Conservation (phyloP, 2,797 vertebrate species). For the Crocidura indochinensis region DNA sequence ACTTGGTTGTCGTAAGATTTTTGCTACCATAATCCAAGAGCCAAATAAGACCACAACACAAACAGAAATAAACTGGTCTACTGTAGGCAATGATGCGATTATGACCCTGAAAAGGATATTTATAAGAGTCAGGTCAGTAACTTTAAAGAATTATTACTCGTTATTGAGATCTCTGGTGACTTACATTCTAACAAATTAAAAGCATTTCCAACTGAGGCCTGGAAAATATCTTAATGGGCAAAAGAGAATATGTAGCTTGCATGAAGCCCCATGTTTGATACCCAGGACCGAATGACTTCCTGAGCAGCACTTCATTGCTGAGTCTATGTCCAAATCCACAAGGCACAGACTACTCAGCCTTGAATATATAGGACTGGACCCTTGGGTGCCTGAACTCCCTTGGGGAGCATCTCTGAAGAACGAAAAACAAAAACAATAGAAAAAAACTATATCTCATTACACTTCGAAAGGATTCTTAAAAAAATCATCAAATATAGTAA, state of each 20-base stretch:
- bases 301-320: too few species aligned
- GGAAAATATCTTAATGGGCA: too few species aligned
- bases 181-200: constrained; percentile 58
- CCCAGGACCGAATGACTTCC: not conserved
- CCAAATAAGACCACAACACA: constrained; percentile 99
- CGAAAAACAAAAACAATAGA: not conserved
- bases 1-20: constrained; percentile 92
- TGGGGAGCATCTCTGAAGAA: too few species aligned
- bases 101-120: constrained; percentile 93
- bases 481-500: constrained; percentile 6
- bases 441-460: constrained; percentile 18
- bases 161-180: constrained; percentile 3
- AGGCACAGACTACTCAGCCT: not conserved
- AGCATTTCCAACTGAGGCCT: constrained; percentile 15
- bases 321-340: not conserved
- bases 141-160: constrained; percentile 32
- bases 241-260: not conserved
- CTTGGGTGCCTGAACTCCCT: too few species aligned
- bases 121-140: constrained; percentile 48
- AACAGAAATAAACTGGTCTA: constrained; percentile 99
- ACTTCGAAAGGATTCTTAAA: constrained; percentile 62
- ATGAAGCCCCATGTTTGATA: not conserved
- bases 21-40: constrained; percentile 96
- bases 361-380: not conserved
- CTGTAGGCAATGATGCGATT: constrained; percentile 99